Base-by-base conservation (phyloP, 2,113 vertebrate genomes). In the Argyrosomus japonicus region DNA sequence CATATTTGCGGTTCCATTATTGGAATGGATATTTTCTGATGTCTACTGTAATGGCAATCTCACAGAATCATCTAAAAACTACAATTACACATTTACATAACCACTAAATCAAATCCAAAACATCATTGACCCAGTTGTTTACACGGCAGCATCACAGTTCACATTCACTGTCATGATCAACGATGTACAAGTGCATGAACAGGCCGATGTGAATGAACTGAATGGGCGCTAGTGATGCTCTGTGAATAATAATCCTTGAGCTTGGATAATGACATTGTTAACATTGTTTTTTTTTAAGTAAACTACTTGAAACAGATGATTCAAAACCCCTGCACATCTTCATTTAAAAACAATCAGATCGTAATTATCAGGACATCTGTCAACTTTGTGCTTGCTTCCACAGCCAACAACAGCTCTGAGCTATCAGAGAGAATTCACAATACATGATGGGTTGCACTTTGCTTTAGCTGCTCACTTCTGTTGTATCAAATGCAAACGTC, bases 301-400 rank as follows among this genome's bases (percentile, higher is more conserved):
- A 88, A 91, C 84, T 90, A 92, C 91, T 92, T 91, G 68, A 93
- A 92, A 88, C 78, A 77, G 68, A 72, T 87, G 61, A 91, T 87
- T 58, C 14, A 57, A 72, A 82, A 88, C 62, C 51, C 32, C 19
- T 17, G 29, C 48, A 69, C 61, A 73, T 83, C 60, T 80, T 88
- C 72, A 87, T 72, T 75, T 56, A 70, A 87, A 90, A 85, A 68
- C 86, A 79, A 81, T 93, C 82, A 87, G 72, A 61, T 77, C 54
- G 32, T 81, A 77, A 85, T 91, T 89, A 90, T 74, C 57, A 65
- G 63, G 75, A 47, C 63, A 86, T 78, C 58, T 81, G 83, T 57
- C 67, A 87, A 72, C 80, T 85, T 57, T 21, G 18, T 68, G 67
- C 67, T 25, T 56, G 21, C 51, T 63, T 68, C 23, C 21, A 69